A percentile compares a stretch with the other conserved stretches of the same genome.
Evolutionary conservation across 2,113 vertebrate genomes (phyloP).

Genomic region (Oceanodroma tethys): DNA sequence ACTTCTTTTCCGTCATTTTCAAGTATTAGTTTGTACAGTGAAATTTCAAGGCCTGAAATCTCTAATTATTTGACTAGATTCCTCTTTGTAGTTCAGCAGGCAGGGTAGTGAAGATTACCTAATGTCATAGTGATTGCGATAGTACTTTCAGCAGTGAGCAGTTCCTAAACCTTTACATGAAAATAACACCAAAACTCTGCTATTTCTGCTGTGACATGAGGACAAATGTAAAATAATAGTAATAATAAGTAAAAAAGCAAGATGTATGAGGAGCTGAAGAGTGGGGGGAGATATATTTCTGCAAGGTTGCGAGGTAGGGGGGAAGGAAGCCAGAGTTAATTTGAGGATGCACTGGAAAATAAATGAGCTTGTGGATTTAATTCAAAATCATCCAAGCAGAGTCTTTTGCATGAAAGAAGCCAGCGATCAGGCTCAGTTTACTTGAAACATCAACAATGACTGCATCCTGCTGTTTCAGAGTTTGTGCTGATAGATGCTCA

Average conservation of each 20-base stretch:
- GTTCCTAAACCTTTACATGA: background rate
- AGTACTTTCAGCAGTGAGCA: background rate
- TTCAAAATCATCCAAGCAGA: constrained; percentile 73
- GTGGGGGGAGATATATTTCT: background rate
- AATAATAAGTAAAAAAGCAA: background rate
- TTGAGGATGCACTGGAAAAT: constrained; percentile 73
- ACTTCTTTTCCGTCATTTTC: background rate
- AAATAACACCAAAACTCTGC: background rate
- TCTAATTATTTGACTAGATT: background rate
- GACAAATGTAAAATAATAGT: background rate
- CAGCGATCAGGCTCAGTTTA: constrained; percentile 57
- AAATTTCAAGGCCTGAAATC: background rate
- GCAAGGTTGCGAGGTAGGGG: background rate
- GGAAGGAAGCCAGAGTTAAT: constrained; percentile 56
- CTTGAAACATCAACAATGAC: constrained; percentile 52
- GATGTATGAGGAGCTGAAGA: constrained; percentile 26
- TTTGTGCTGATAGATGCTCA: constrained; percentile 68
- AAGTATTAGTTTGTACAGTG: background rate
- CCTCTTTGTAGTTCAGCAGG: background rate
- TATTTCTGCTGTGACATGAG: background rate
- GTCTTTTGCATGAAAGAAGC: constrained; percentile 68
- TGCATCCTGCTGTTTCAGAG: constrained; percentile 64
- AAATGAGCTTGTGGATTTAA: constrained; percentile 75
- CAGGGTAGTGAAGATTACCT: background rate
- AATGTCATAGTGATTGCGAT: background rate